Conservation (phyloP, 1,140 invertebrate genomes). For the Pinna nobilis region DNA sequence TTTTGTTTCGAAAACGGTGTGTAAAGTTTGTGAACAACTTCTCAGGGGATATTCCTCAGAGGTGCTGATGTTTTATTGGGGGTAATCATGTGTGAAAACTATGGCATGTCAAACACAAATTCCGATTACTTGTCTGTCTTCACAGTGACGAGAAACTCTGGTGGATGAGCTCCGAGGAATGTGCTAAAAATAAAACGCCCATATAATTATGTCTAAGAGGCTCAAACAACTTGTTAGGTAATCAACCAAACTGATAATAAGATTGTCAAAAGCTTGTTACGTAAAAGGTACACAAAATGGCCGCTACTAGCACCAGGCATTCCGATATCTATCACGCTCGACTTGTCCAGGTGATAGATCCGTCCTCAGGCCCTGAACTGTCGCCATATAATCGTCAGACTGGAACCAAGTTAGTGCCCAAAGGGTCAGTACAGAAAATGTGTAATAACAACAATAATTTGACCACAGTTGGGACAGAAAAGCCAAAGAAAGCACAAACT, state of each 20-base stretch:
- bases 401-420: slow-evolving; percentile 4
- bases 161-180: too few relatives aligned
- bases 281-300: slow-evolving; percentile 22
- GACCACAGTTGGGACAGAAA: slow-evolving; percentile 14
- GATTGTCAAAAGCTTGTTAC: slow-evolving; percentile 1
- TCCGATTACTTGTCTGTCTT: too few relatives aligned
- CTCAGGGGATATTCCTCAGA: too few relatives aligned
- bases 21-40: too few relatives aligned
- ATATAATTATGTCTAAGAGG: too few relatives aligned
- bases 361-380: slow-evolving; percentile 10
- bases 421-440: neutral
- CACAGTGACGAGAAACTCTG: too few relatives aligned
- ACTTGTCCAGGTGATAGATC: slow-evolving; percentile 23
- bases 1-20: too few relatives aligned
- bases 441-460: slow-evolving; percentile 7
- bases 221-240: slow-evolving; percentile 13
- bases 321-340: slow-evolving; percentile 32
- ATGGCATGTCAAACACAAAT: too few relatives aligned
- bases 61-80: too few relatives aligned
- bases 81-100: too few relatives aligned
- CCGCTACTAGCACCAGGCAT: slow-evolving; percentile 28
- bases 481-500: slow-evolving; percentile 5
- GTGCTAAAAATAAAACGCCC: too few relatives aligned
- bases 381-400: neutral
- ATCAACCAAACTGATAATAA: slow-evolving; percentile 1